Base-by-base conservation (phyloP, 2,888 invertebrate genomes). In the Trissoscelio sp. region DNA sequence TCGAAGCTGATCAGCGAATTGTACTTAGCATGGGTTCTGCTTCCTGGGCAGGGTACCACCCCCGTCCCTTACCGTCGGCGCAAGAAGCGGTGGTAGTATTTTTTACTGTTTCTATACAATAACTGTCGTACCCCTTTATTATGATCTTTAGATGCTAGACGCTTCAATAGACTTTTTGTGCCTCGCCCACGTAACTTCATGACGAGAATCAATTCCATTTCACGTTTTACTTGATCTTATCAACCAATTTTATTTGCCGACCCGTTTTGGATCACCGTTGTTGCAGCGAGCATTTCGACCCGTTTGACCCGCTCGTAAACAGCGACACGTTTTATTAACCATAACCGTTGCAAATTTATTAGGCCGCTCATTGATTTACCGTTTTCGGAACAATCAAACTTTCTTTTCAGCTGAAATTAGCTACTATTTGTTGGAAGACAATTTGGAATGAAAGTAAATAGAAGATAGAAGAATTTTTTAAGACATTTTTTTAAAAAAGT, bases 21-120 rank as follows among this genome's bases (percentile, higher is more conserved):
- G 83, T 88, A 86, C 85, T 84, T 88, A 85, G 86, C 87, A 80
- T 87, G 87, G 88, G 88, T 90, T 83, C 81, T 89, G 81, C 87
- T 89, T 82, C 89, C 89, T 58, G 88, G 88, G 80, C 88, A 88
- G 85, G 85, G 87, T 74, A 39, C 70, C 31, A 67, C 60, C 81
- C 84, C 77, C 48, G 79, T 72, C 83, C 83, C 85, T 69, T 87
- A 86, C 74, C 87, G 87, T 81, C 89, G 88, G 77, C 89, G 86
- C 84, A 89, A 87, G 82, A 89, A 89, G 87, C 89, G 90, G 89
- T 89, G 89, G 89, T 88, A 85, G 83, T 85, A 86, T 83, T 67
- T 79, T 78, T 79, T 73, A 82, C 69, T 73, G 62, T 79, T 79
- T 73, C 20, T 74, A 46, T 79, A 14, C 16, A 14, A 28, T 55